Evolutionary conservation across 2,888 invertebrate species (phyloP), one percentile per base, ranked within the genome.

Genomic region (Lutraria lutraria): DNA sequence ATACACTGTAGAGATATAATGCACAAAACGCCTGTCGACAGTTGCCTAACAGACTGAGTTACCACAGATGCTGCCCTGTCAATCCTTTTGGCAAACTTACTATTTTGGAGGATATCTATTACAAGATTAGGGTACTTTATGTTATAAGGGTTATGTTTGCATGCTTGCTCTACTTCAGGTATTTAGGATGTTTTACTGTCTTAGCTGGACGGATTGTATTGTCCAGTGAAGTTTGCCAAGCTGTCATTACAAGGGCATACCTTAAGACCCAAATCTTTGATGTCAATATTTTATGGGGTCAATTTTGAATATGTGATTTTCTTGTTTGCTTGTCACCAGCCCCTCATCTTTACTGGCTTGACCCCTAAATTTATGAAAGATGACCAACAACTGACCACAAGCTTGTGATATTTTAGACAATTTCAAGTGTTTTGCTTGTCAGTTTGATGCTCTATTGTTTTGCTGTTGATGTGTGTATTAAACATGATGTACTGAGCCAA

Each of bases 351-450:
- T 85, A 85, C 83, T 54, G 21, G 52, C 52, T 81, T 82, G 85
- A 88, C 88, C 88, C 86, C 85, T 81, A 68, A 76, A 85, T 52
- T 81, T 85, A 60, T 85, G 72, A 76, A 76, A 43, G 63, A 52
- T 88, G 85, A 76, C 85, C 85, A 88, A 76, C 81, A 56, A 34
- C 63, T 72, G 72, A 54, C 29, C 56, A 86, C 54, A 80, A 80
- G 89, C 80, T 81, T 89, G 79, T 89, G 81, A 89, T 89, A 81
- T 89, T 86, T 83, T 16, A 76, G 76, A 76, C 76, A 31, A 76
- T 76, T 25, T 15, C 0, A 16, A 16, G 31, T 76, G 76, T 76
- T 76, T 34, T 19, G 15, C 76, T 34, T 76, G 76, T 76, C 76
- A 76, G 76, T 16, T 21, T 25, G 25, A 68, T n/a, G 25, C n/a